Base-by-base conservation (phyloP, 2,888 invertebrate genomes). In the Uropetala carovei region DNA sequence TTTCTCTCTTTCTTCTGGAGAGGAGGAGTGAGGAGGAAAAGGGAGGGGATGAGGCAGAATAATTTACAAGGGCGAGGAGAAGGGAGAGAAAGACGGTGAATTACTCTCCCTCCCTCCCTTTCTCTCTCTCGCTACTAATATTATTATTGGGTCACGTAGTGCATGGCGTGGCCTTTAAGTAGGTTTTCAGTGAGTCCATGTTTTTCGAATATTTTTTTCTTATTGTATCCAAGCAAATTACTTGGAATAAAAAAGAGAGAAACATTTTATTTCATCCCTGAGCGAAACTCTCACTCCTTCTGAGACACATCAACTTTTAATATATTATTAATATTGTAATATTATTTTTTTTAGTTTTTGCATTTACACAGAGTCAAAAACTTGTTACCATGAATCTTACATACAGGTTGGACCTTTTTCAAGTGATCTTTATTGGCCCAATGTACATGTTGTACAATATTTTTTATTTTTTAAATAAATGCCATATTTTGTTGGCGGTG, bases 281-380 rank as follows among this genome's bases (percentile, higher is more conserved):
- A 27, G 27, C 75, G 75, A 75, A 75, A 27, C 75, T 13, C 75
- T 75, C 75, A 75, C 75, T 68, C 68, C n/a, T 68, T 43, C n/a
- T 27, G 75, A 75, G 75, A 75, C 10, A 27, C 27, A 75, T 75
- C 75, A 75, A 89, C 60, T 89, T 57, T 85, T 85, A 86, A 64
- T 64, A 89, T 89, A 89, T 89, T 89, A 89, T 89, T 89, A 89
- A 89, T 89, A 89, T 89, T 89, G 89, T 89, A 89, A 89, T 89
- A 89, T 86, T 86, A 86, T 89, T 89, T 89, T 89, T 89, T 89
- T 89, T 89, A 89, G 89, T 89, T 89, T 89, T 89, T 89, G 89
- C 89, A 89, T 89, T 89, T 89, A 89, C 89, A 89, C 89, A 64
- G 30, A 89, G 89, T 89, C 89, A 89, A 89, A 89, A 89, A 89